A percentile compares a stretch with the other conserved stretches of the same genome.
Evolutionary conservation across 2,113 vertebrate genomes (phyloP).

Genomic region (Cervus canadensis): DNA sequence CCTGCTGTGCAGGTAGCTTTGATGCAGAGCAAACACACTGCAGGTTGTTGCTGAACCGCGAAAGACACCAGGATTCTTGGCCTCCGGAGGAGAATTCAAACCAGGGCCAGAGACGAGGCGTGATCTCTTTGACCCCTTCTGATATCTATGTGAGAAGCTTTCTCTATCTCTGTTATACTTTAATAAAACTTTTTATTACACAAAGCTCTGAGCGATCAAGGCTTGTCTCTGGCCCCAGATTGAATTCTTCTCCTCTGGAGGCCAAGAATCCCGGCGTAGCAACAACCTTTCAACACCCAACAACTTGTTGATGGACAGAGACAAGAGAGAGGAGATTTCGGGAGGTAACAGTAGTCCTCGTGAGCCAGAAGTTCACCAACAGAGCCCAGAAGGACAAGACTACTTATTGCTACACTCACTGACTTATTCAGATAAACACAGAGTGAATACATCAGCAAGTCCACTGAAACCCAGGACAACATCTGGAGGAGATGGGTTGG

Average conservation of each 20-base stretch:
- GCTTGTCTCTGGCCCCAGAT: neutral
- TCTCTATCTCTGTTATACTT: neutral
- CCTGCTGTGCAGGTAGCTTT: no score
- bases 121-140: neutral
- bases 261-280: neutral
- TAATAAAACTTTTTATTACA: neutral
- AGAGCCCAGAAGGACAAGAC: rapidly evolving
- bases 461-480: rapidly evolving
- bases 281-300: neutral
- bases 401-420: rapidly evolving
- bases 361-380: rapidly evolving
- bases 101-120: neutral
- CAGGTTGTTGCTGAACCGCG: neutral
- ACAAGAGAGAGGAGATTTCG: rapidly evolving
- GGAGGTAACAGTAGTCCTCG: rapidly evolving
- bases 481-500: neutral
- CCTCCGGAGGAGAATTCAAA: neutral
- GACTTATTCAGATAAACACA: rapidly evolving
- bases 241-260: neutral
- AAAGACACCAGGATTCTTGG: neutral
- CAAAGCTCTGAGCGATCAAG: neutral
- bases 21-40: neutral
- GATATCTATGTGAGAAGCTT: neutral
- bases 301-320: rapidly evolving
- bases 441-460: rapidly evolving